A percentile compares a stretch with the other conserved stretches of the same genome.
phyloP scores from a whole-genome alignment of 2,113 vertebrate species.

The Dryoscopus gambensis region DNA sequence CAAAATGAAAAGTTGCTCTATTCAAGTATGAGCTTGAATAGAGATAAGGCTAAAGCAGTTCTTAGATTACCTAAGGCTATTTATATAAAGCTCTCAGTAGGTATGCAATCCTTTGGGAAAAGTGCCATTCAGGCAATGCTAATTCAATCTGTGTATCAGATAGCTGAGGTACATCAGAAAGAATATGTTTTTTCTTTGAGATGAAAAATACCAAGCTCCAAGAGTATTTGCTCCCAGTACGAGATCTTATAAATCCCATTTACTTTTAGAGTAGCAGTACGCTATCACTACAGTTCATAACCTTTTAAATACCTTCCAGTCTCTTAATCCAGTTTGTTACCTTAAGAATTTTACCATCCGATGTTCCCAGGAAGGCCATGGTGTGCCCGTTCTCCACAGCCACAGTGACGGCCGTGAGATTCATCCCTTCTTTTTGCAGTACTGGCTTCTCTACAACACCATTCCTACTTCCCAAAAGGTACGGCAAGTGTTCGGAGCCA shows the following conservation, averaged over 20 bases:
- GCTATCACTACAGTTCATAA: not conserved
- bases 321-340: slow-evolving; percentile 43
- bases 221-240: not conserved
- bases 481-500: slow-evolving; percentile 89
- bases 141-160: not conserved
- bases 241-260: not conserved
- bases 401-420: slow-evolving; percentile 84
- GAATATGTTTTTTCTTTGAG: not conserved
- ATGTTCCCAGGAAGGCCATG: slow-evolving; percentile 87
- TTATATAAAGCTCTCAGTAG: not conserved
- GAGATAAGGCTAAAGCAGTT: not conserved
- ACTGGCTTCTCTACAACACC: slow-evolving; percentile 49
- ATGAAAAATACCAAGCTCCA: not conserved
- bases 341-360: slow-evolving; percentile 82
- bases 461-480: slow-evolving; percentile 85
- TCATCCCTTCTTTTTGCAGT: slow-evolving; percentile 69
- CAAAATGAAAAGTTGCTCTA: not conserved
- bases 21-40: not conserved
- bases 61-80: not conserved
- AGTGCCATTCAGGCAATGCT: not conserved
- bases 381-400: slow-evolving; percentile 80
- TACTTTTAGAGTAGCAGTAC: not conserved
- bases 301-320: not conserved
- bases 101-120: not conserved
- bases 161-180: not conserved